phyloP scores from a whole-genome alignment of 2,888 invertebrate species.

The Helicoverpa assulta region DNA sequence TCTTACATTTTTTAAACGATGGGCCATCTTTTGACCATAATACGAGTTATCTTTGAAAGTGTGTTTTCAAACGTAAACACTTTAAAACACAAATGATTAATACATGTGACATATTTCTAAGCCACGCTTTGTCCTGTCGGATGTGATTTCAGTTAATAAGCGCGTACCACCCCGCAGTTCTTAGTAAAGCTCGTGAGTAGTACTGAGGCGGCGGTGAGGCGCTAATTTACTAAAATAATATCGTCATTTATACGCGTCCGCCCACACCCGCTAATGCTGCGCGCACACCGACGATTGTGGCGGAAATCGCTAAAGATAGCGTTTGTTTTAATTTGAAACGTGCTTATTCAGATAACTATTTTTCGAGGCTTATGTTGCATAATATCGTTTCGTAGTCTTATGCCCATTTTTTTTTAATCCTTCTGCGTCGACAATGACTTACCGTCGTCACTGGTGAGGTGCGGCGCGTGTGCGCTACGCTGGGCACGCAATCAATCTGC shows the following conservation, averaged over 20 bases:
- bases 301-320: background rate
- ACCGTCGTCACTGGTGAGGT: conserved; percentile 5
- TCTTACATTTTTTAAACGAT: too few relatives aligned
- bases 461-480: conserved; percentile 7
- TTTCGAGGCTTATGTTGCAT: too few relatives aligned
- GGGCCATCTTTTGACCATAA: too few relatives aligned
- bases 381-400: too few relatives aligned
- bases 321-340: background rate
- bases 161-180: background rate
- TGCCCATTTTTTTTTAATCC: too few relatives aligned
- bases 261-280: conserved; percentile 3
- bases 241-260: conserved; percentile 50
- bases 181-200: conserved; percentile 10
- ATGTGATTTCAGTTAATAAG: background rate
- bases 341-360: background rate
- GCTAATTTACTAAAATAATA: conserved; percentile 58
- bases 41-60: too few relatives aligned
- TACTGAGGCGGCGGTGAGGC: conserved; percentile 17
- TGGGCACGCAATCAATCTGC: conserved; percentile 32
- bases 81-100: background rate
- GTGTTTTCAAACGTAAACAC: background rate
- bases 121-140: background rate
- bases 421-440: conserved; percentile 17
- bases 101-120: background rate
- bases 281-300: background rate